Conservation (phyloP, 2,888 invertebrate species). For the Ligdia adustata region DNA sequence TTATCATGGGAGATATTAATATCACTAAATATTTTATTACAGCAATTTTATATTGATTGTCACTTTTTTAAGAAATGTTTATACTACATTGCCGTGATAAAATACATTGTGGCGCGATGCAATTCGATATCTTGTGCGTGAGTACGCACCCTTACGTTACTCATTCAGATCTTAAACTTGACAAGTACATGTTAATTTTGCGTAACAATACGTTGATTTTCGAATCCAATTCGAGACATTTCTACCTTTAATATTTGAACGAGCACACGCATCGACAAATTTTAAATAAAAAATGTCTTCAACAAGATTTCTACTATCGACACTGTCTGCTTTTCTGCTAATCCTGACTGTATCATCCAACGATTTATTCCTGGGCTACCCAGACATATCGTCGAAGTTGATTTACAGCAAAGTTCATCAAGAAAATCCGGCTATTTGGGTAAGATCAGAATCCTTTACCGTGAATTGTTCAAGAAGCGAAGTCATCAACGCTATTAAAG, state of each 20-base stretch:
- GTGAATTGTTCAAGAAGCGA: constrained; percentile 60
- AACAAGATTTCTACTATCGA: constrained; percentile 2
- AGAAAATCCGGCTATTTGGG: constrained; percentile 67
- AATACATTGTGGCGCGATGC: too few species aligned
- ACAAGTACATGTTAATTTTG: constrained; percentile 13
- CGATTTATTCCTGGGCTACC: constrained; percentile 54
- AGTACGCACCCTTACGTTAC: too few species aligned
- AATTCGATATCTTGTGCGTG: too few species aligned
- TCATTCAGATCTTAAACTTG: constrained; percentile 11
- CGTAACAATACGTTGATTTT: constrained; percentile 1
- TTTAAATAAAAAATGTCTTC: constrained; percentile 15
- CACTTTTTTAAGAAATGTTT: too few species aligned
- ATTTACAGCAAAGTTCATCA: constrained; percentile 69
- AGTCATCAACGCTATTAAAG: constrained; percentile 64
- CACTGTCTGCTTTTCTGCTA: neutral
- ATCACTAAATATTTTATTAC: too few species aligned
- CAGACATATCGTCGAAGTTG: constrained; percentile 58
- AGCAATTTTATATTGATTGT: too few species aligned
- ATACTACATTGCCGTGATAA: too few species aligned
- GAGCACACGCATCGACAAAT: constrained; percentile 17
- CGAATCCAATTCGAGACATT: constrained; percentile 16
- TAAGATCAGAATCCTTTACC: constrained; percentile 56
- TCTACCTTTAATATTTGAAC: constrained; percentile 8
- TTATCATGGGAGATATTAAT: too few species aligned
- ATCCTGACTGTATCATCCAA: constrained; percentile 8